Evolutionary conservation across 1,140 invertebrate species (phyloP).

Genomic region (Pogonognathellus flavescens): DNA sequence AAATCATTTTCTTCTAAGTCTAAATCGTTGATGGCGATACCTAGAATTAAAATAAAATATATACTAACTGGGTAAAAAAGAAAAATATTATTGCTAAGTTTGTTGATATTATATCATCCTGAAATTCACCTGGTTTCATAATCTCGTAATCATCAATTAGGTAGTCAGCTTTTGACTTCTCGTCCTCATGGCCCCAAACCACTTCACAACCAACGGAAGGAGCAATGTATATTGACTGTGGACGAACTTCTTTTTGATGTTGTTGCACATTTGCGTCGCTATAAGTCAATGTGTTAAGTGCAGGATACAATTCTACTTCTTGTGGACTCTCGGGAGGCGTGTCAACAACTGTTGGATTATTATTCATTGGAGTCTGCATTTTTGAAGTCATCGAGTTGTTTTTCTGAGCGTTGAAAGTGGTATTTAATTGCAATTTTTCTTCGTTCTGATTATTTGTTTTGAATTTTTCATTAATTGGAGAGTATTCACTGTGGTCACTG

Average conservation of each 20-base stretch:
- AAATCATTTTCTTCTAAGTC: not conserved
- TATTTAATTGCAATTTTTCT: not conserved
- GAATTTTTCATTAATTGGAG: not conserved
- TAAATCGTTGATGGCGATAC: not conserved
- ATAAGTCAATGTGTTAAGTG: not conserved
- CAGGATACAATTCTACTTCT: not conserved
- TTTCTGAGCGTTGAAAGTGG: not conserved
- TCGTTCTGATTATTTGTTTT: too few species aligned
- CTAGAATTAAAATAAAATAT: not conserved
- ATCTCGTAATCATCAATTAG: not conserved
- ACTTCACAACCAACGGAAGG: conserved; percentile 22
- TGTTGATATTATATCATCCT: not conserved
- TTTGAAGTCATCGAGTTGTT: not conserved
- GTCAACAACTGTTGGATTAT: not conserved
- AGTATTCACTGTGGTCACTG: not conserved
- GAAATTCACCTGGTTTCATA: not conserved
- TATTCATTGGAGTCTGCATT: not conserved
- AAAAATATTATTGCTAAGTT: not conserved
- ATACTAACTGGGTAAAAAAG: too few species aligned
- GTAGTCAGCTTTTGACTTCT: not conserved
- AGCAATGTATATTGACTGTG: conserved; percentile 4
- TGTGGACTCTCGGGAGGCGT: conserved; percentile 23
- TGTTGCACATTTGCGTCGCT: too few species aligned
- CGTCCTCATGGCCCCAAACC: not conserved
- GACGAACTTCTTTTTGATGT: not conserved